Evolutionary conservation across 2,797 vertebrate species (phyloP).

Genomic region (Hippoglossus hippoglossus): DNA sequence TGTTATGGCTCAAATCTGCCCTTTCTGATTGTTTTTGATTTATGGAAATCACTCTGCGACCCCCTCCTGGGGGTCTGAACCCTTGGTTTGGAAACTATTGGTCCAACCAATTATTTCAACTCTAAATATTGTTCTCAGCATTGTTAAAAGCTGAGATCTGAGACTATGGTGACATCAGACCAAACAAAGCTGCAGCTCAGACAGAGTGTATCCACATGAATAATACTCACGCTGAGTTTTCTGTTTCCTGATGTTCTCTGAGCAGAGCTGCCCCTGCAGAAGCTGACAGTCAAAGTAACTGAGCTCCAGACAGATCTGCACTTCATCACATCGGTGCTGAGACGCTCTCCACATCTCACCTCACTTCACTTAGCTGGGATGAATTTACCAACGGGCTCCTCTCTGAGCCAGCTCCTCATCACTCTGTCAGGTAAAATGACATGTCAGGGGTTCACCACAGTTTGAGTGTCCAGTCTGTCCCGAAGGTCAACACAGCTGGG

Average conservation of each 20-base stretch:
- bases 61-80: too few relatives aligned
- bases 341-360: conserved; percentile 81
- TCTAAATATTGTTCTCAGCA: too few relatives aligned
- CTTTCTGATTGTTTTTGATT: too few relatives aligned
- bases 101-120: too few relatives aligned
- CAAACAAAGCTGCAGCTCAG: too few relatives aligned
- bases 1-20: too few relatives aligned
- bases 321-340: conserved; percentile 83
- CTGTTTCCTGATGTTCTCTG: background rate
- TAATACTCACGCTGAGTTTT: too few relatives aligned
- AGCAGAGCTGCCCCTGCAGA: conserved; percentile 85
- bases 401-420: conserved; percentile 78
- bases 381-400: conserved; percentile 64
- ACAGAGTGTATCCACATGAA: background rate
- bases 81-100: too few relatives aligned
- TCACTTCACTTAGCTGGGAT: conserved; percentile 87
- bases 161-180: too few relatives aligned
- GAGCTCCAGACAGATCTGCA: conserved; percentile 78
- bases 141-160: too few relatives aligned
- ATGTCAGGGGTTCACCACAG: too few relatives aligned
- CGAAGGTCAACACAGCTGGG: background rate
- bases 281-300: conserved; percentile 87
- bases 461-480: background rate
- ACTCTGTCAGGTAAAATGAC: conserved; percentile 85
- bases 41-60: too few relatives aligned